Evolutionary conservation across 2,888 invertebrate species (phyloP).

Genomic region (Watsonalla cultraria): DNA sequence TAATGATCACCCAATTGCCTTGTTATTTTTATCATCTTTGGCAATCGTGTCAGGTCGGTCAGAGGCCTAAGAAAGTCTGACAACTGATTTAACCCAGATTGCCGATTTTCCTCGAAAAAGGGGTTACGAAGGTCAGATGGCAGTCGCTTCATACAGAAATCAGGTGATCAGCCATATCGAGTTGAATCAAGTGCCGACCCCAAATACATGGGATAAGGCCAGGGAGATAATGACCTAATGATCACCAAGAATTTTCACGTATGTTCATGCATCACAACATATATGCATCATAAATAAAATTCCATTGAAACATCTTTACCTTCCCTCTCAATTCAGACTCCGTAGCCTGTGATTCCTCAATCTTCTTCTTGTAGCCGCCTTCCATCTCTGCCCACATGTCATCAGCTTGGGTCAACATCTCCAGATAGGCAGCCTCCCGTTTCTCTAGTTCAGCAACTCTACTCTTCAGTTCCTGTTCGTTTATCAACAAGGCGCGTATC

Average conservation of each 20-base stretch:
- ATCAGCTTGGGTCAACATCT: conserved; percentile 84
- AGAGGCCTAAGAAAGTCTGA: too few relatives aligned
- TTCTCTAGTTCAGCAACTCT: conserved; percentile 81
- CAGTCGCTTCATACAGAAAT: too few relatives aligned
- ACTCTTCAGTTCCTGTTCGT: conserved; percentile 79
- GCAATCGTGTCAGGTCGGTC: too few relatives aligned
- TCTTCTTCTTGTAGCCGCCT: conserved; percentile 79
- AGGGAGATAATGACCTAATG: background rate
- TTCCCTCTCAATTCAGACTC: conserved; percentile 73
- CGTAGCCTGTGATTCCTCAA: conserved; percentile 67
- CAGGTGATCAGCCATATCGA: too few relatives aligned
- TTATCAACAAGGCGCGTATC: conserved; percentile 62
- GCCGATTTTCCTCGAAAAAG: too few relatives aligned
- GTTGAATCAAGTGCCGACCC: too few relatives aligned
- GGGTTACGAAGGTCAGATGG: too few relatives aligned
- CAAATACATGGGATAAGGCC: too few relatives aligned
- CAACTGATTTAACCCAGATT: too few relatives aligned
- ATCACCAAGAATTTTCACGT: background rate
- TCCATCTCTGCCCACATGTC: conserved; percentile 85
- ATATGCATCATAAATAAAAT: background rate
- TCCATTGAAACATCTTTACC: too few relatives aligned
- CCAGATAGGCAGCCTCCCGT: conserved; percentile 82
- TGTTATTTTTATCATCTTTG: too few relatives aligned
- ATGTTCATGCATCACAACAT: too few relatives aligned
- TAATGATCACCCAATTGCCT: background rate